Percentiles rank a stretch among this genome's conserved stretches.
phyloP scores from a whole-genome alignment of 2,113 vertebrate genomes.

The Prunella fulvescens region DNA sequence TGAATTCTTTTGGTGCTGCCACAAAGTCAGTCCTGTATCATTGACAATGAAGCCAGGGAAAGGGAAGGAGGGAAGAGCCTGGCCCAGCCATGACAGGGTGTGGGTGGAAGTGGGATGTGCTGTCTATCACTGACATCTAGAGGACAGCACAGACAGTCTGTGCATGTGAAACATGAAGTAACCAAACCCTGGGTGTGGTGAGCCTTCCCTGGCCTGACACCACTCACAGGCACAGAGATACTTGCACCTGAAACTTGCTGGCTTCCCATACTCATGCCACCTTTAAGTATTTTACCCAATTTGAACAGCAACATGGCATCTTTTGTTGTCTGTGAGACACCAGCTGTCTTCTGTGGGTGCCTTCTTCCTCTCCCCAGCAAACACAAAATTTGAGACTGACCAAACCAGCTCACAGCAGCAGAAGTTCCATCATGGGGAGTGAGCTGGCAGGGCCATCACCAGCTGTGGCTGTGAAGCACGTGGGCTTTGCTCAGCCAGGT shows the following conservation, averaged over 20 bases:
- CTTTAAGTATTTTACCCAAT: not conserved
- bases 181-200: too few species aligned
- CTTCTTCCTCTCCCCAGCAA: not conserved
- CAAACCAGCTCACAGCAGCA: fast-evolving
- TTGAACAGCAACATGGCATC: too few species aligned
- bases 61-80: not conserved
- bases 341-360: not conserved
- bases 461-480: too few species aligned
- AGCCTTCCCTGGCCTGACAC: not conserved
- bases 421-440: fast-evolving
- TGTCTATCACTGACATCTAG: slow-evolving; percentile 57
- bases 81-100: fast-evolving
- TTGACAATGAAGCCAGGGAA: not conserved
- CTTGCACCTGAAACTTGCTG: fast-evolving
- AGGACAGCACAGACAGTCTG: not conserved
- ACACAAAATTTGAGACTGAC: not conserved
- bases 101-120: not conserved
- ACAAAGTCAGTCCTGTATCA: not conserved
- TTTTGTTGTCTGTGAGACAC: not conserved
- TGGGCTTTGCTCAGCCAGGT: not conserved
- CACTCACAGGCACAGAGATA: fast-evolving
- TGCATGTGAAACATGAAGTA: not conserved
- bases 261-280: not conserved
- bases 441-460: fast-evolving
- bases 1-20: not conserved